A percentile compares a stretch with the other conserved stretches of the same genome.
Evolutionary conservation across 2,888 invertebrate genomes (phyloP).

Genomic region (Mystacides longicornis): DNA sequence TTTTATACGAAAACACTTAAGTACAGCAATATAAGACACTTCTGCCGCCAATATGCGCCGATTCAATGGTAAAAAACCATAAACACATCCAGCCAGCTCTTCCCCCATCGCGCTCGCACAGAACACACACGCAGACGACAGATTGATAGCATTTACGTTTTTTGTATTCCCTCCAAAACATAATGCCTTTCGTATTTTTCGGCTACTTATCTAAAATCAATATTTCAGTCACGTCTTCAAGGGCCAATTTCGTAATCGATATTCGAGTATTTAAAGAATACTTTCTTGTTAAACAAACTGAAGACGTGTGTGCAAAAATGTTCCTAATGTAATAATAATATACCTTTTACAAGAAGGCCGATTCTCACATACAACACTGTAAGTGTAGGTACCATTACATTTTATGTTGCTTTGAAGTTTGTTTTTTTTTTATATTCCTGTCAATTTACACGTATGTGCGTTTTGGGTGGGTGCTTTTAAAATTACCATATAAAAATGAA

Average conservation of each 20-base stretch:
- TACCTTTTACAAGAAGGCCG: not conserved
- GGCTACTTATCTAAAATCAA: constrained; percentile 6
- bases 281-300: constrained; percentile 1
- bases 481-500: no score
- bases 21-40: no score
- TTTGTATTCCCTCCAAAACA: not conserved
- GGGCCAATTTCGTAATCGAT: constrained; percentile 7
- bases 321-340: not conserved
- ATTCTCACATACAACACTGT: no score
- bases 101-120: not conserved
- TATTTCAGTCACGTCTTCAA: constrained; percentile 10
- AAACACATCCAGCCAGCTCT: not conserved
- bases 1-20: no score
- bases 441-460: no score
- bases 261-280: constrained; percentile 8
- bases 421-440: no score
- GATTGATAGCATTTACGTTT: constrained; percentile 3
- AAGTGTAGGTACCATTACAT: no score
- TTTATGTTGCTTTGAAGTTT: no score
- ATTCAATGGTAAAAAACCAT: no score
- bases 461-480: no score
- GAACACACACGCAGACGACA: not conserved
- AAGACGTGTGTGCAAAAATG: constrained; percentile 2
- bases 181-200: not conserved
- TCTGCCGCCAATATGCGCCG: no score